phyloP scores from a whole-genome alignment of 2,797 vertebrate genomes.

The Orestias chungarensis region DNA sequence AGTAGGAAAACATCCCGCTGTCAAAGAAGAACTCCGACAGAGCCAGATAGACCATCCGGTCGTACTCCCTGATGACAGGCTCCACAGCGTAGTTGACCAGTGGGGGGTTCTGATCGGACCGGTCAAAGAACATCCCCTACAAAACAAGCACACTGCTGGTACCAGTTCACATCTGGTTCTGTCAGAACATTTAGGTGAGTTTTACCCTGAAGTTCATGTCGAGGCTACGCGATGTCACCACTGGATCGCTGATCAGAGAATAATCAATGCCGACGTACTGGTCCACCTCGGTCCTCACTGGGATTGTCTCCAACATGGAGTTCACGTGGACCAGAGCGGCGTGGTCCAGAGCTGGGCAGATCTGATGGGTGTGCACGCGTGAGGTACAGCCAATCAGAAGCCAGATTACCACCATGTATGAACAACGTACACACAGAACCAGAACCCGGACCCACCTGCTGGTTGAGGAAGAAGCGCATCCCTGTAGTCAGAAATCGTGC shows the following conservation, averaged over 20 bases:
- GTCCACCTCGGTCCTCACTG: constrained; percentile 88
- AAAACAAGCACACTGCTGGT: neutral
- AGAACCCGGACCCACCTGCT: constrained; percentile 78
- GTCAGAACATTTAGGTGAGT: neutral
- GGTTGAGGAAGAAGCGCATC: constrained; percentile 90
- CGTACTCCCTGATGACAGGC: constrained; percentile 84
- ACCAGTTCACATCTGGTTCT: neutral
- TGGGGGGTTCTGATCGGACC: constrained; percentile 71
- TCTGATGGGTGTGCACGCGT: constrained; percentile 74
- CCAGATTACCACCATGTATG: too few species aligned
- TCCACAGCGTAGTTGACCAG: constrained; percentile 83
- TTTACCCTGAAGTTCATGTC: constrained; percentile 93
- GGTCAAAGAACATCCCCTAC: constrained; percentile 85
- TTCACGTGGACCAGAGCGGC: constrained; percentile 89
- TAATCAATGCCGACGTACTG: constrained; percentile 91
- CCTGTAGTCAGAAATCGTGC: constrained; percentile 85
- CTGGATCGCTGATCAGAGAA: constrained; percentile 87
- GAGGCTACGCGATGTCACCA: constrained; percentile 80
- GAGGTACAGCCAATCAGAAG: neutral
- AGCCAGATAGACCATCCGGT: constrained; percentile 94
- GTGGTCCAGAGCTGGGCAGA: constrained; percentile 89
- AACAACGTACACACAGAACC: neutral
- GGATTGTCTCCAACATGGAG: constrained; percentile 88
- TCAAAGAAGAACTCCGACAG: constrained; percentile 96
- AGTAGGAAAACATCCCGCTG: constrained; percentile 90